A percentile compares a stretch with the other conserved stretches of the same genome.
phyloP scores from a whole-genome alignment of 2,888 invertebrate genomes.

The Conus canariensis region DNA sequence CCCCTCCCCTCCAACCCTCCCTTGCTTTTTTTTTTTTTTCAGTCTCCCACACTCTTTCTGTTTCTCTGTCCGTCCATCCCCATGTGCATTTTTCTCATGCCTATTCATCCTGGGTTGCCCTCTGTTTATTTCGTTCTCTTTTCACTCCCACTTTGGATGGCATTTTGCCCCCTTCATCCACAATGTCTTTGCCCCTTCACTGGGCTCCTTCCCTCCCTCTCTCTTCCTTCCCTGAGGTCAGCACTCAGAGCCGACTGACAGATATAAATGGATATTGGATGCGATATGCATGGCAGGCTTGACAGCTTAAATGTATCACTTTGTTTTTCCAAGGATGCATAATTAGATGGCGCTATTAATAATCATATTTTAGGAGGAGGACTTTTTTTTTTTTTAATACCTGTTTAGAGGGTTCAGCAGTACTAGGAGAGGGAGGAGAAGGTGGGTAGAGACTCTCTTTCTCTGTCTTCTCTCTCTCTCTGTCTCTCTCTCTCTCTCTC shows the following conservation, averaged over 20 bases:
- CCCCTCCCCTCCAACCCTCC: background rate
- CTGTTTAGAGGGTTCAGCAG: no score
- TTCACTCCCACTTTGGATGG: background rate
- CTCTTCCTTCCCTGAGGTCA: background rate
- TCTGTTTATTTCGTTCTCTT: conserved; percentile 9
- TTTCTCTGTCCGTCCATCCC: background rate
- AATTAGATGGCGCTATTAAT: no score
- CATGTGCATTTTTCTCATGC: background rate
- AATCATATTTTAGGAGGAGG: no score
- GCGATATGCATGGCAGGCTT: no score
- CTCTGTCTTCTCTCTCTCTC: background rate
- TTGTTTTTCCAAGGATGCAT: no score
- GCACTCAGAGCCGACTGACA: background rate
- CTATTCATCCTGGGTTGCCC: background rate
- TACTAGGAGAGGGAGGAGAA: no score
- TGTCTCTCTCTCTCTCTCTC: background rate
- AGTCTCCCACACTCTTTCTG: background rate
- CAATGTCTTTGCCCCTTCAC: no score
- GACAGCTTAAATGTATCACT: no score
- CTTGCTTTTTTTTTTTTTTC: background rate
- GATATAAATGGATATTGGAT: background rate
- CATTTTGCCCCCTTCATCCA: background rate
- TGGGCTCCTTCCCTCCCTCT: conserved; percentile 1
- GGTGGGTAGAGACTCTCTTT: background rate
- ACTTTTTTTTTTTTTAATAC: no score